phyloP scores from a whole-genome alignment of 2,113 vertebrate genomes.

The Silurus meridionalis region DNA sequence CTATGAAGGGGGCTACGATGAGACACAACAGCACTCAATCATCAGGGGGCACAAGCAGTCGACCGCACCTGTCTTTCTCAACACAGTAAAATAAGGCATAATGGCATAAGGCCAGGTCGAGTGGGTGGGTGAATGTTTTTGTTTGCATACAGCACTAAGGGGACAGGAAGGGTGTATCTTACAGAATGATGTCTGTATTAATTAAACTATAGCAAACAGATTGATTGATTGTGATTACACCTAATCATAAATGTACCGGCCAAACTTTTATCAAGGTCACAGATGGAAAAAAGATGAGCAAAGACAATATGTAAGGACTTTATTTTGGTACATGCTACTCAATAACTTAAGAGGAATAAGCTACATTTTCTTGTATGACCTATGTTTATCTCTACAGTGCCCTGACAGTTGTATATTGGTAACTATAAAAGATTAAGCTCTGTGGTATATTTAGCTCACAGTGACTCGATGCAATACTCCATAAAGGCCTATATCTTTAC shows the following conservation, averaged over 20 bases:
- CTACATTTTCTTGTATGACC: not conserved
- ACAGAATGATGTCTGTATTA: not conserved
- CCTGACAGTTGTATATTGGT: conserved; percentile 36
- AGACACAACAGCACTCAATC: conserved; percentile 45
- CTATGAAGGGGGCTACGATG: not conserved
- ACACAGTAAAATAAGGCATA: conserved; percentile 24
- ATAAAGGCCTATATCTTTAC: conserved; percentile 44
- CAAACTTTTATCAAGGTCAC: not conserved
- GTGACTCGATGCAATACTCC: conserved; percentile 39
- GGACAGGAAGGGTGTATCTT: not conserved
- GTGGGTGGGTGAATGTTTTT: not conserved
- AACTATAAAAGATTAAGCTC: conserved; percentile 43
- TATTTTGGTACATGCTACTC: not conserved
- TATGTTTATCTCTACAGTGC: conserved; percentile 18
- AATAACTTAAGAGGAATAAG: not conserved
- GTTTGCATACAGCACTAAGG: conserved; percentile 14
- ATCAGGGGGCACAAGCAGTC: conserved; percentile 39
- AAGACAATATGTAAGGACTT: conserved; percentile 11
- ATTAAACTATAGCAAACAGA: not conserved
- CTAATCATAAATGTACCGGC: not conserved
- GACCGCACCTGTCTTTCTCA: conserved; percentile 49
- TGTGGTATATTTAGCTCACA: conserved; percentile 49
- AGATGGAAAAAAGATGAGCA: not conserved
- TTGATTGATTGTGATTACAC: not conserved
- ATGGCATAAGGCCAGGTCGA: conserved; percentile 22